Conservation (phyloP, 2,113 vertebrate genomes). For the Sitta europaea region DNA sequence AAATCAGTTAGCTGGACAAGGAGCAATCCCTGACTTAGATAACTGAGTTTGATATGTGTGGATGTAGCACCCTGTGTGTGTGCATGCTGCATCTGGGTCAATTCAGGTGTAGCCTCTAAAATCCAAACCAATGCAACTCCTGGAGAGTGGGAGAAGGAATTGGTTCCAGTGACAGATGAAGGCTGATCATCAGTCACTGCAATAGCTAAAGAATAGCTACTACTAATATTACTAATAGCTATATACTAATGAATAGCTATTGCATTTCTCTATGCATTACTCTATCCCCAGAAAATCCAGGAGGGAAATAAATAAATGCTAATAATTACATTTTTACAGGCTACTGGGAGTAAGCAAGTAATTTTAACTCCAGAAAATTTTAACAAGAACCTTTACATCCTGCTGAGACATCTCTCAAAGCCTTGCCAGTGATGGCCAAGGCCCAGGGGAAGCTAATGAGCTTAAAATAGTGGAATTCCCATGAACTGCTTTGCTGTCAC, state of each 20-base stretch:
- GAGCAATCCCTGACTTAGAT: not conserved
- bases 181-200: no score
- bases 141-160: not conserved
- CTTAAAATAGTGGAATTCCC: not conserved
- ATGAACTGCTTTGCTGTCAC: not conserved
- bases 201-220: no score
- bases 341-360: not conserved
- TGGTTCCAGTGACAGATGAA: not conserved
- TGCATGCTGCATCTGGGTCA: not conserved
- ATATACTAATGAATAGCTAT: no score
- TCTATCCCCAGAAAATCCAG: not conserved
- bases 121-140: not conserved
- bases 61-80: accelerated
- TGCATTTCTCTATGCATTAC: not conserved
- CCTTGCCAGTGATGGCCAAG: not conserved
- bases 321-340: not conserved
- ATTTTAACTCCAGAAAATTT: not conserved
- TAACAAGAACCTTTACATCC: not conserved
- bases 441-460: not conserved
- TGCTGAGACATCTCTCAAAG: not conserved
- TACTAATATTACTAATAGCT: no score
- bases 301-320: not conserved
- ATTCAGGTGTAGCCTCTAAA: not conserved
- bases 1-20: not conserved
- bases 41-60: not conserved